phyloP scores from a whole-genome alignment of 2,888 invertebrate genomes.

The Antheraea assamensis region DNA sequence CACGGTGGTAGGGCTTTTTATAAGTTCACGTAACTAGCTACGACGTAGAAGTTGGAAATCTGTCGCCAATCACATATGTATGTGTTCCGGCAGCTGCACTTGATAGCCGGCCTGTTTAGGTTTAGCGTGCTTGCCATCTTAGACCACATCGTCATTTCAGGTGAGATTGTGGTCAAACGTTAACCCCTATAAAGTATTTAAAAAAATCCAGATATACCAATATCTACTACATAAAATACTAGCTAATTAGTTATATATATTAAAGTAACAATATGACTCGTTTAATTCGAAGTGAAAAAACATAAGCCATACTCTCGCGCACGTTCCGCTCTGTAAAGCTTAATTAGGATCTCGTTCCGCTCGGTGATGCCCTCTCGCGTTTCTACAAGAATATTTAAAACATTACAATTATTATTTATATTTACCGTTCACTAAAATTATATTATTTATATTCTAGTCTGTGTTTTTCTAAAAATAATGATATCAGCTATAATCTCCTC shows the following conservation, averaged over 20 bases:
- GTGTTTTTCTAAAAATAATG: background rate
- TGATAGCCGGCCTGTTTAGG: no score
- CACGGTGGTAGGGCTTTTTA: no score
- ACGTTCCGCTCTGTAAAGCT: slow-evolving; percentile 73
- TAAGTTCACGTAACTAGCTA: no score
- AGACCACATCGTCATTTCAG: no score
- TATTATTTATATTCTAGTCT: slow-evolving; percentile 1
- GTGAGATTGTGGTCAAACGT: no score
- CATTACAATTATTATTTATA: slow-evolving; percentile 17
- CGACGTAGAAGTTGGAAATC: no score
- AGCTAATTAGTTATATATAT: background rate
- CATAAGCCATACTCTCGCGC: slow-evolving; percentile 54
- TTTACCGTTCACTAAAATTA: slow-evolving; percentile 17
- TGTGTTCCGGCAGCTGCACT: no score
- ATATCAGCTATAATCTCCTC: background rate
- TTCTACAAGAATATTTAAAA: slow-evolving; percentile 63
- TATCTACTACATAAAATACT: no score
- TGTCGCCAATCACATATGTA: no score
- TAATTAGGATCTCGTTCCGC: slow-evolving; percentile 80
- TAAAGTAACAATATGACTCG: slow-evolving; percentile 44
- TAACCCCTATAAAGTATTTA: no score
- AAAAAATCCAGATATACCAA: no score
- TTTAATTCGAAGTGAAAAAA: slow-evolving; percentile 57
- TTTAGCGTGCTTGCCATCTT: no score
- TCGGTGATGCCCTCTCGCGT: slow-evolving; percentile 62